phyloP scores from a whole-genome alignment of 2,888 invertebrate genomes.

The Ormyrus pomaceus region DNA sequence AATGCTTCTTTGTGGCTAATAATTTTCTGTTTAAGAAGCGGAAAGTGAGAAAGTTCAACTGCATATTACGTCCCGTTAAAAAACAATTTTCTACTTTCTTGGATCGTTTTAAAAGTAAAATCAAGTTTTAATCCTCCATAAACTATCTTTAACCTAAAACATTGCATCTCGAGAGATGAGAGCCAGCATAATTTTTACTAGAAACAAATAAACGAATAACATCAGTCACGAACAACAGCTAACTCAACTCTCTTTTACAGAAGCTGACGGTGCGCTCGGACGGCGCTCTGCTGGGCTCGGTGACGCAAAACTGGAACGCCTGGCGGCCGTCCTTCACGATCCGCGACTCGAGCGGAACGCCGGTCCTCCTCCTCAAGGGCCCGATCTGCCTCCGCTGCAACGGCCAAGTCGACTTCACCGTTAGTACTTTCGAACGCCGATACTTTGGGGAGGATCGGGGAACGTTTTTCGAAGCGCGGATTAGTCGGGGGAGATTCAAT shows the following conservation, averaged over 20 bases:
- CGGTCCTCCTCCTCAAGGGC: conserved; percentile 87
- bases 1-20: neutral
- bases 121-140: neutral
- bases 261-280: conserved; percentile 85
- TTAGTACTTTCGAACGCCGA: conserved; percentile 70
- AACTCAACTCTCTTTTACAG: conserved; percentile 72
- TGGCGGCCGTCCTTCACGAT: conserved; percentile 85
- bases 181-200: too few species aligned
- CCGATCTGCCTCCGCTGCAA: conserved; percentile 89
- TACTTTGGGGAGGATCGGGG: too few species aligned
- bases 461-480: too few species aligned
- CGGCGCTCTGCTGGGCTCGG: conserved; percentile 82
- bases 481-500: too few species aligned
- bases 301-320: conserved; percentile 87
- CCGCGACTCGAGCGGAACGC: conserved; percentile 85
- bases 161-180: neutral
- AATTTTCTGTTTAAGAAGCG: neutral
- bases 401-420: conserved; percentile 84
- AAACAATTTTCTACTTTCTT: conserved; percentile 4
- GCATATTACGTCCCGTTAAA: neutral
- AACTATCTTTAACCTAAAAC: neutral
- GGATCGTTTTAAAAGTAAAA: neutral
- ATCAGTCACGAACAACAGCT: too few species aligned
- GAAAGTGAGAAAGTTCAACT: conserved; percentile 1
- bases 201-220: too few species aligned